Base-by-base conservation (phyloP, 2,113 vertebrate genomes). In the Eidolon helvum region DNA sequence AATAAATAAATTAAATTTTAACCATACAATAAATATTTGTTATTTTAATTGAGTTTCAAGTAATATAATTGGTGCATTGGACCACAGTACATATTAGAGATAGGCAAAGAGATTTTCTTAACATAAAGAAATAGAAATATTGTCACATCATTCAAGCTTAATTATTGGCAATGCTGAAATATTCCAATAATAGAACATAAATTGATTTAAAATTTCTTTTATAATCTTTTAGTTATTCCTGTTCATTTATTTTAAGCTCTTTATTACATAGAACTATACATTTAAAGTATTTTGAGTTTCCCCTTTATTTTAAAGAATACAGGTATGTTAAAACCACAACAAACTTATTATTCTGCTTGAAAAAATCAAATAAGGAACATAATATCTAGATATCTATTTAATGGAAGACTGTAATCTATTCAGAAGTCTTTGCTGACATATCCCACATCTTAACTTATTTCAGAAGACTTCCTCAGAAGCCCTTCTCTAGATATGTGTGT, bases 1-100 rank as follows among this genome's bases (percentile, higher is more conserved):
- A 89, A 68, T 57, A 91, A 91, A 92, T 82, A 26, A 91, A 83
- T 40, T 75, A 7, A 22, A 57, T 86, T 90, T 89, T 90, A 90
- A 69, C 14, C 4, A 78, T 59, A 55, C 7, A 79, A 35, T 10
- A n/a, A 89, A 43, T 33, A 69, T 40, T 55, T 50, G 35, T 57
- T 63, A 65, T 61, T 89, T 82, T 92, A 84, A 45, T 75, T 55
- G 24, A 84, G 1, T 45, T 68, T 89, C 86, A 71, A 71, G 72
- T 77, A 85, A 86, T 94, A 72, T 43, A 43, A 4, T 30, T 55
- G 30, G 8, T 94, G 4, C 45, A 83, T 35, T 92, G 18, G 19
- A 50, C 21, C 14, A 28, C 5, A 48, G 14, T 77, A 82, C 82
- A 78, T 28, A 78, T 48, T 90, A 53, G 30, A 84, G 4, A 84